These are phyloP conservation scores for Ethmia dodecea DNA, from an alignment of 2,888 invertebrate species.

Conservation along the genomic window DNA sequence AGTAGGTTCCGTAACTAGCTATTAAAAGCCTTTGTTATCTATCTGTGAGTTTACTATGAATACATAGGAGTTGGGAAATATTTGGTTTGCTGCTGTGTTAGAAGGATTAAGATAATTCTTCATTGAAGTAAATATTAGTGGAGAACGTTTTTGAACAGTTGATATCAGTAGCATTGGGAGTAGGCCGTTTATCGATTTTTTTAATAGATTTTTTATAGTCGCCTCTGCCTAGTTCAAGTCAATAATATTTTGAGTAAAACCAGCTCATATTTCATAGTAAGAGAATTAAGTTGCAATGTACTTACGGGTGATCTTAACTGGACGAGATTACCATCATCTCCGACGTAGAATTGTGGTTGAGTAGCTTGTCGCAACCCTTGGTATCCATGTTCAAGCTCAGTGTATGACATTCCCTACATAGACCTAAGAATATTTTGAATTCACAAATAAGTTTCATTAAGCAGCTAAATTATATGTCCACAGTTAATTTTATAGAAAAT, in stretches of 20 bases:
- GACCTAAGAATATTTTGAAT: conserved; percentile 19
- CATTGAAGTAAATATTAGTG: neutral
- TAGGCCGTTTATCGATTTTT: too few species aligned
- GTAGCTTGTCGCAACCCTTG: conserved; percentile 88
- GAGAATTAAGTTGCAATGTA: too few species aligned
- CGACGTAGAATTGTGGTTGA: conserved; percentile 84
- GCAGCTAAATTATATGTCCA: too few species aligned
- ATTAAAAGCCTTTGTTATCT: neutral
- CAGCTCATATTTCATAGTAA: too few species aligned
- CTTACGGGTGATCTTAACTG: conserved; percentile 78
- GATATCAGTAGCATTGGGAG: too few species aligned
- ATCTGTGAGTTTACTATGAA: too few species aligned
- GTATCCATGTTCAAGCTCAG: conserved; percentile 94
- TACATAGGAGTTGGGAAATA: too few species aligned
- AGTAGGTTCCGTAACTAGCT: neutral
- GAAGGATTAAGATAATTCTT: neutral
- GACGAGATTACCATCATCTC: conserved; percentile 81
- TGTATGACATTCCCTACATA: conserved; percentile 88
- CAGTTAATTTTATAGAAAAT: too few species aligned
- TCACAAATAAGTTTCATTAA: neutral
- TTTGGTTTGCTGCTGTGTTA: neutral
- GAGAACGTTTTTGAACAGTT: neutral
- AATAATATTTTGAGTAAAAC: too few species aligned
- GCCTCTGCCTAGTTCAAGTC: too few species aligned
- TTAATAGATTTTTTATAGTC: too few species aligned